These are phyloP conservation scores for Melanerpes formicivorus DNA, from an alignment of 2,113 vertebrate species.

Conservation along the genomic window DNA sequence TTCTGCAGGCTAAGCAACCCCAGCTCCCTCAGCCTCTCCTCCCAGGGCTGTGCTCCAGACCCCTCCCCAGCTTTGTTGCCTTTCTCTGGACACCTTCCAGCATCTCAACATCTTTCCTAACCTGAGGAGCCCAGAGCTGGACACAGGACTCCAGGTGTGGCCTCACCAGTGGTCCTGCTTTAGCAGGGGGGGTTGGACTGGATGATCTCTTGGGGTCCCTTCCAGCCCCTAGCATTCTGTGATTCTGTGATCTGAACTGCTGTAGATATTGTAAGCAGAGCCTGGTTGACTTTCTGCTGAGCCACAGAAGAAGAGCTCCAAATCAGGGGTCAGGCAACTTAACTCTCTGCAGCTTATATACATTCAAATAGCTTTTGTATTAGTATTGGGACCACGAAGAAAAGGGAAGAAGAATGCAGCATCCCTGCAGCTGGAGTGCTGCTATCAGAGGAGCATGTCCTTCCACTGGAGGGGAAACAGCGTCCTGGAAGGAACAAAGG, in stretches of 20 bases:
- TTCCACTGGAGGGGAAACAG: neutral
- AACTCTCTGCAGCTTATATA: neutral
- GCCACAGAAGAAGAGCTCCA: neutral
- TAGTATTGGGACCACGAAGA: neutral
- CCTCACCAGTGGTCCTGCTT: no score
- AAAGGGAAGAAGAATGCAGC: neutral
- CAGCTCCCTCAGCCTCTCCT: no score
- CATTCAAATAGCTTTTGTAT: neutral
- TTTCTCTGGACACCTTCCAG: no score
- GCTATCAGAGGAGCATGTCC: neutral
- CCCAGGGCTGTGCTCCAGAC: no score
- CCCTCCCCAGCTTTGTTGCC: no score
- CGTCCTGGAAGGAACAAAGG: neutral
- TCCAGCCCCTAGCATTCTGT: no score
- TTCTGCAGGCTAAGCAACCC: no score
- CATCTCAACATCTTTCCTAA: no score
- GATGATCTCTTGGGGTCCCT: no score
- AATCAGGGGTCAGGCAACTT: neutral
- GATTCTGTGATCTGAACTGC: neutral
- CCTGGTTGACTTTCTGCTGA: neutral
- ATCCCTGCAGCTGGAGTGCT: neutral
- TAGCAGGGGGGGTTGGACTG: no score
- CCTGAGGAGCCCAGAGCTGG: no score
- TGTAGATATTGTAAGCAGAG: neutral
- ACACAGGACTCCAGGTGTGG: no score